Percentiles rank a stretch among this genome's conserved stretches.
phyloP scores from a whole-genome alignment of 2,888 invertebrate genomes.

The Nomada ruficornis region DNA sequence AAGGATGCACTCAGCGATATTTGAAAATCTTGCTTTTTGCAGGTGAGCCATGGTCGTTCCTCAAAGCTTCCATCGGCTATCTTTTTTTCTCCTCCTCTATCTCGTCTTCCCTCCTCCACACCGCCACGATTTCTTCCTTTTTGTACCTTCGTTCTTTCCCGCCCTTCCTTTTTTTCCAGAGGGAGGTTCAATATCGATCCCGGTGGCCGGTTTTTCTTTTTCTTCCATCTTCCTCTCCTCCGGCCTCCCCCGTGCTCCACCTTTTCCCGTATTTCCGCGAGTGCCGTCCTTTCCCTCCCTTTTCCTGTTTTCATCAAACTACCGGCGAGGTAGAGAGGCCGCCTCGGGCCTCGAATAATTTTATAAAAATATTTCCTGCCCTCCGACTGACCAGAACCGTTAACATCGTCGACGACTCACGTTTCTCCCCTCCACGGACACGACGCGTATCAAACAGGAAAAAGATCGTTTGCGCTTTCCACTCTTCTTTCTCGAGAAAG shows the following conservation, averaged over 20 bases:
- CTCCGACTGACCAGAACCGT: constrained; percentile 36
- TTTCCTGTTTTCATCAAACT: constrained; percentile 72
- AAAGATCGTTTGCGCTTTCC: constrained; percentile 12
- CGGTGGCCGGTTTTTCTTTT: constrained; percentile 50
- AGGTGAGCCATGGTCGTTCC: constrained; percentile 63
- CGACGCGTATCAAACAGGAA: not conserved
- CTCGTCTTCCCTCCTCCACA: constrained; percentile 17
- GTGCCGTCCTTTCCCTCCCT: constrained; percentile 72
- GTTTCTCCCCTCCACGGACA: not conserved
- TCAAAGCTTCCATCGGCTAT: constrained; percentile 60
- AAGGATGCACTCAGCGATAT: constrained; percentile 25
- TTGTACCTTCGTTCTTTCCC: constrained; percentile 67
- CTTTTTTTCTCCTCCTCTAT: not conserved
- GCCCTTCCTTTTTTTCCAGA: constrained; percentile 56
- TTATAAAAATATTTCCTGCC: constrained; percentile 60
- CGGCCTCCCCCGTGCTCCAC: constrained; percentile 1
- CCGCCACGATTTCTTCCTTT: constrained; percentile 66
- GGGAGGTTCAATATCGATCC: constrained; percentile 70
- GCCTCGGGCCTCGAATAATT: constrained; percentile 60
- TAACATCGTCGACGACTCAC: constrained; percentile 22
- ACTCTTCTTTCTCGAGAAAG: constrained; percentile 7
- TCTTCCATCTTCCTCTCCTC: constrained; percentile 26
- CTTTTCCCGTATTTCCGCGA: constrained; percentile 69
- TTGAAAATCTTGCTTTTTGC: constrained; percentile 65
- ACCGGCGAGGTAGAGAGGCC: constrained; percentile 50